Evolutionary conservation across 2,797 vertebrate species (phyloP).

Genomic region (Hypotaenidia philippensis): DNA sequence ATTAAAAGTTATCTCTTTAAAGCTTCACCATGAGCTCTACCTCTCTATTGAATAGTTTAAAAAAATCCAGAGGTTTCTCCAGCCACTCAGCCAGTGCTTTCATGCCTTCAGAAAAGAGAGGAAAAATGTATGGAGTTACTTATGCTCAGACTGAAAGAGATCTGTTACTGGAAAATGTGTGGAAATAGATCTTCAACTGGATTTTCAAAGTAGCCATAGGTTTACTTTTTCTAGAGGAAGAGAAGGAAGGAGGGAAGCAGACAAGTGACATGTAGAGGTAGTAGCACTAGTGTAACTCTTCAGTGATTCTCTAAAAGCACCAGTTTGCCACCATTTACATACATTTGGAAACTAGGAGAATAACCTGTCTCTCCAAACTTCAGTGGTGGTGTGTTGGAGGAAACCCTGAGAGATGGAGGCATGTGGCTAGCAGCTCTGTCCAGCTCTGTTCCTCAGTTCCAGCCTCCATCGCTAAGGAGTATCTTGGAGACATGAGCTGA

Average conservation of each 20-base stretch:
- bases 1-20: slow-evolving; percentile 28
- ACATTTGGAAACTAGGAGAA: background rate
- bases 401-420: background rate
- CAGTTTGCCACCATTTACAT: background rate
- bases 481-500: background rate
- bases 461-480: background rate
- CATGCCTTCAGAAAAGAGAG: background rate
- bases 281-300: background rate
- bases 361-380: background rate
- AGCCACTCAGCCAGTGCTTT: background rate
- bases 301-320: background rate
- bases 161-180: slow-evolving; percentile 26
- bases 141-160: slow-evolving; percentile 2
- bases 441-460: background rate
- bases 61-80: slow-evolving; percentile 15
- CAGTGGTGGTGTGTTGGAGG: background rate
- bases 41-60: background rate
- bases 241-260: background rate
- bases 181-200: background rate
- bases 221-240: background rate
- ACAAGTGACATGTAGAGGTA: background rate
- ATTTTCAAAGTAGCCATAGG: background rate
- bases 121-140: background rate
- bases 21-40: slow-evolving; percentile 1
- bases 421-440: background rate